Base-by-base conservation (phyloP, 2,888 invertebrate species). In the Nephrotoma guestfalica region DNA sequence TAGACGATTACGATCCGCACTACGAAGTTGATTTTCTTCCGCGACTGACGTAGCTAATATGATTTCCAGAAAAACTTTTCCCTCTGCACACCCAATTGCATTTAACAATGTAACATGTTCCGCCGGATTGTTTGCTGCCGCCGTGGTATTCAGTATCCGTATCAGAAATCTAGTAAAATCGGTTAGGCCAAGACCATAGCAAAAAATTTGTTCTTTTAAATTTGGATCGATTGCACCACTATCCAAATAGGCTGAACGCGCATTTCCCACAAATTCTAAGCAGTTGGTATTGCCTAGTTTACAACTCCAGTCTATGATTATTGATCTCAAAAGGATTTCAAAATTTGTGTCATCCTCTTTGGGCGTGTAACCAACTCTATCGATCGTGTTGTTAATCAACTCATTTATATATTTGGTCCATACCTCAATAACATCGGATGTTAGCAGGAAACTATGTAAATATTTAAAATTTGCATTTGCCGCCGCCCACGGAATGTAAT, bases 401-500 rank as follows among this genome's bases (percentile, higher is more conserved):
- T 88, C 51, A 0, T 30, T 41, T 41, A 87, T 9, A 5, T 41
- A 45, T 83, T 86, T 41, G 3, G 11, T 5, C 11, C 2, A 47
- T 2, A 5, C 4, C 5, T 13, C 47, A 13, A 0, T 13, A 0
- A 13, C 13, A 2, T 11, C 13, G 0, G 47, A 2, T 47, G 4
- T 13, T 5, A 13, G 13, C 13, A 47, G 47, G 3, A 30, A 30
- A 30, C 30, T 30, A 2, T 30, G 30, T 3, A 30, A 30, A 30
- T 30, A 30, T 30, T 30, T 90, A 85, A 93, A 91, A 13, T 93
- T 93, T 86, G 90, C 90, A 11, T 95, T 91, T 2, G 95, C 95
- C 0, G 94, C 92, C 71, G 92, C 92, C 94, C 96, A 96, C 0
- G 96, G 95, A 30, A 95, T 92, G 88, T 95, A 94, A 86, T 94